Evolutionary conservation across 2,888 invertebrate genomes (phyloP), one percentile per base, ranked within the genome.

Genomic region (Macroteleia sp.): DNA sequence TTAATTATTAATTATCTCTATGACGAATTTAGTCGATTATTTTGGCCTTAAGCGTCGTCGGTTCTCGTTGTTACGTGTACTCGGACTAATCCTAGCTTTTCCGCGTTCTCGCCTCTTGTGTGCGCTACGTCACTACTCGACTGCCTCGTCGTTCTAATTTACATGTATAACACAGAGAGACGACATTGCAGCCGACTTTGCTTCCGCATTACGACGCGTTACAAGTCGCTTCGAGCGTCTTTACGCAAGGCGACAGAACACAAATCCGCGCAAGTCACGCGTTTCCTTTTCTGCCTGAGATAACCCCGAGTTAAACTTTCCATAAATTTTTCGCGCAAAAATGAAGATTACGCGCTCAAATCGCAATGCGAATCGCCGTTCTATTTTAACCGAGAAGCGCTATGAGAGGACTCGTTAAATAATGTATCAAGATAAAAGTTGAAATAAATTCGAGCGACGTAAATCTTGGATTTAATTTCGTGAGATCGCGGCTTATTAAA

Each of bases 121-220:
- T 64, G 70, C 57, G 16, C 48, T 16, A 44, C 57, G 46, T 48
- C 62, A 22, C 67, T 56, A 17, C 44, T 66, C 50, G 52, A 41
- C 20, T 46, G 50, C 57, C 59, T 66, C 42, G 70, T 70, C 74
- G 66, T 66, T 66, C 78, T 79, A 79, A 74, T 79, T 79, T 79
- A 70, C 74, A 74, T 79, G 78, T 78, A 78, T 62, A 78, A 75
- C 78, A 70, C 74, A 46, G 64, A 32, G 78, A 78, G 69, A 64
- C 73, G 74, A 78, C 78, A 66, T 52, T 48, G 64, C 66, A 70
- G 66, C 54, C 62, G 78, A 70, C 74, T 74, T 66, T 56, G 78
- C 78, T 78, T 78, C 78, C 74, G 78, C 74, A 74, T 78, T 78
- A 78, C 73, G 78, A 59, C 69, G 69, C 62, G 78, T 78, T 78